These are phyloP conservation scores for Aphrophora alni DNA, from an alignment of 2,888 invertebrate species.

Conservation along the genomic window DNA sequence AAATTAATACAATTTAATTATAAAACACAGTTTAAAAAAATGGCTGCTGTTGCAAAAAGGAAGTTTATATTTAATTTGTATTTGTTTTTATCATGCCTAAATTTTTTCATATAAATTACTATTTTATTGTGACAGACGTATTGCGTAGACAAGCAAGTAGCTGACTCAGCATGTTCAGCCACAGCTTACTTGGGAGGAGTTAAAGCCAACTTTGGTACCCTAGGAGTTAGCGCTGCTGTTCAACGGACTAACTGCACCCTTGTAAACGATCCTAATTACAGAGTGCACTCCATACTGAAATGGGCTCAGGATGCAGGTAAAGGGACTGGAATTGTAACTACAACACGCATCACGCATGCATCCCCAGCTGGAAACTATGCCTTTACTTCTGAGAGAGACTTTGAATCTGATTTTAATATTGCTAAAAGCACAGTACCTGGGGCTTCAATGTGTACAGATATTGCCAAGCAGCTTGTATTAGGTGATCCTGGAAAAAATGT, in stretches of 20 bases:
- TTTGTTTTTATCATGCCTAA: too few relatives aligned
- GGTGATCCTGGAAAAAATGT: constrained; percentile 70
- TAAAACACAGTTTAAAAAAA: too few relatives aligned
- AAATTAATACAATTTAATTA: too few relatives aligned
- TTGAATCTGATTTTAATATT: constrained; percentile 72
- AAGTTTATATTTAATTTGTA: too few relatives aligned
- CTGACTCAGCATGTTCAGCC: constrained; percentile 88
- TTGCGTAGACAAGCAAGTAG: constrained; percentile 83
- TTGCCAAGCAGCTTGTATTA: constrained; percentile 74
- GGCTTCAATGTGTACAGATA: constrained; percentile 68
- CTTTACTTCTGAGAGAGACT: constrained; percentile 72
- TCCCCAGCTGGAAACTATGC: constrained; percentile 78
- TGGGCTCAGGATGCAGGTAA: constrained; percentile 79
- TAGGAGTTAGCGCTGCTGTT: constrained; percentile 78
- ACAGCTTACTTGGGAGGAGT: constrained; percentile 86
- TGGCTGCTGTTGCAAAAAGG: too few relatives aligned
- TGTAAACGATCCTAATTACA: constrained; percentile 60
- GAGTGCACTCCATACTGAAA: constrained; percentile 68
- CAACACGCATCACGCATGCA: constrained; percentile 71
- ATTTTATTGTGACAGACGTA: constrained; percentile 70
- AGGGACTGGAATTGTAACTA: constrained; percentile 56
- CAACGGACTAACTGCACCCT: constrained; percentile 68
- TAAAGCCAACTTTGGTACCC: constrained; percentile 79
- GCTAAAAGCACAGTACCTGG: constrained; percentile 65
- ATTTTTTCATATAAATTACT: too few relatives aligned